phyloP scores from a whole-genome alignment of 2,888 invertebrate species.

The Diaprepes abbreviatus region DNA sequence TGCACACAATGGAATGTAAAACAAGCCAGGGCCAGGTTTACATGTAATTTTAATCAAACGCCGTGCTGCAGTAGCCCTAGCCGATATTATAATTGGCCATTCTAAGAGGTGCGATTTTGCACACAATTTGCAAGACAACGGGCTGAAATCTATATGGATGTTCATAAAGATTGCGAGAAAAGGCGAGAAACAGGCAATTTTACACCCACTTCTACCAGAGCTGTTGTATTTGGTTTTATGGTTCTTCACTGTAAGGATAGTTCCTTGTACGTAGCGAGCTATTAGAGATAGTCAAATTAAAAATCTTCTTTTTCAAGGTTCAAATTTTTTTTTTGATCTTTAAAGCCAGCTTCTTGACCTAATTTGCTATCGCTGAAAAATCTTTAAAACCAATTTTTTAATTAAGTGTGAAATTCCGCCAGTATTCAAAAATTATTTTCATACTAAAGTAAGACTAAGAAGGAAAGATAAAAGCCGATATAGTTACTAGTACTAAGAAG shows the following conservation, averaged over 20 bases:
- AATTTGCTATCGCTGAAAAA: no score
- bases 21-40: conserved; percentile 67
- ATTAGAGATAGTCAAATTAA: no score
- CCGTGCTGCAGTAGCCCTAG: conserved; percentile 61
- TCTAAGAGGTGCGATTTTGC: conserved; percentile 66
- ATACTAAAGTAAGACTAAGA: no score
- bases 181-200: conserved; percentile 61
- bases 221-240: neutral
- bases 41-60: conserved; percentile 69
- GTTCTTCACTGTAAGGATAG: neutral
- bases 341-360: no score
- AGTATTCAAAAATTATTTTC: no score
- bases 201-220: conserved; percentile 56
- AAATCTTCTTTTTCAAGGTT: no score
- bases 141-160: conserved; percentile 56
- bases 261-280: neutral
- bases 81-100: conserved; percentile 67
- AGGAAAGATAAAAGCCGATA: no score
- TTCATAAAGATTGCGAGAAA: conserved; percentile 59
- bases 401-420: no score
- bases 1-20: conserved; percentile 69
- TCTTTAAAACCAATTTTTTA: no score
- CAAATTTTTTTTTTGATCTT: no score
- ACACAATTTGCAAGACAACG: conserved; percentile 66
- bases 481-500: no score